Evolutionary conservation across 2,888 invertebrate genomes (phyloP).

Genomic region (Mallateleia sp.): DNA sequence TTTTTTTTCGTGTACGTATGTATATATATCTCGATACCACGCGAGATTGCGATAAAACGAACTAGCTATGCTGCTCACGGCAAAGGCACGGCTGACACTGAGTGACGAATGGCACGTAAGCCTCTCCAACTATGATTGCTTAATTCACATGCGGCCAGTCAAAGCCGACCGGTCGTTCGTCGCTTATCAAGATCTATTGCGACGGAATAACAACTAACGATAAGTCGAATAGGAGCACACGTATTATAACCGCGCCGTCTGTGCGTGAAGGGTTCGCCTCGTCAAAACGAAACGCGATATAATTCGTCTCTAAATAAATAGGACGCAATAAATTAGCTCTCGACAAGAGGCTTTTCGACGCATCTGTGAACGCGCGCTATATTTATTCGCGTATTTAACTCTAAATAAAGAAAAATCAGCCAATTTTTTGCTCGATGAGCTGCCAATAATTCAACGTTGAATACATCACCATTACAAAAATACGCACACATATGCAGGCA

Average conservation of each 20-base stretch:
- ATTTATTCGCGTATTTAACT: constrained; percentile 48
- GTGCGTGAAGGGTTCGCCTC: constrained; percentile 68
- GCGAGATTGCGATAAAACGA: constrained; percentile 82
- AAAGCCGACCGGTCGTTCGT: constrained; percentile 83
- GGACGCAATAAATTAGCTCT: constrained; percentile 66
- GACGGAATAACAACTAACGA: constrained; percentile 85
- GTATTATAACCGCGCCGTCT: constrained; percentile 61
- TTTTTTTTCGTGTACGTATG: constrained; percentile 69
- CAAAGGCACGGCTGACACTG: constrained; percentile 84
- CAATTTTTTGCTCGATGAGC: constrained; percentile 65
- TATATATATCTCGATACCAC: constrained; percentile 77
- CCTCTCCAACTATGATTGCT: constrained; percentile 86
- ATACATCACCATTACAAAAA: constrained; percentile 56
- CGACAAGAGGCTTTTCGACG: constrained; percentile 70
- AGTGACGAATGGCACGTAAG: constrained; percentile 86
- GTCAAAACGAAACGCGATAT: constrained; percentile 67
- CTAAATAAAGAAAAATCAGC: constrained; percentile 68
- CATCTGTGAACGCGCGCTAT: constrained; percentile 55
- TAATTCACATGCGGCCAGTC: constrained; percentile 86
- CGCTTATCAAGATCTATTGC: constrained; percentile 87
- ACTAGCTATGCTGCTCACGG: constrained; percentile 83
- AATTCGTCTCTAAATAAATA: constrained; percentile 71
- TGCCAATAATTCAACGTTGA: constrained; percentile 71
- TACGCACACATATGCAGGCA: constrained; percentile 33
- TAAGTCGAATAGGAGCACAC: constrained; percentile 78